Evolutionary conservation across 2,113 vertebrate genomes (phyloP), one percentile per base, ranked within the genome.

Genomic region (Solea senegalensis): DNA sequence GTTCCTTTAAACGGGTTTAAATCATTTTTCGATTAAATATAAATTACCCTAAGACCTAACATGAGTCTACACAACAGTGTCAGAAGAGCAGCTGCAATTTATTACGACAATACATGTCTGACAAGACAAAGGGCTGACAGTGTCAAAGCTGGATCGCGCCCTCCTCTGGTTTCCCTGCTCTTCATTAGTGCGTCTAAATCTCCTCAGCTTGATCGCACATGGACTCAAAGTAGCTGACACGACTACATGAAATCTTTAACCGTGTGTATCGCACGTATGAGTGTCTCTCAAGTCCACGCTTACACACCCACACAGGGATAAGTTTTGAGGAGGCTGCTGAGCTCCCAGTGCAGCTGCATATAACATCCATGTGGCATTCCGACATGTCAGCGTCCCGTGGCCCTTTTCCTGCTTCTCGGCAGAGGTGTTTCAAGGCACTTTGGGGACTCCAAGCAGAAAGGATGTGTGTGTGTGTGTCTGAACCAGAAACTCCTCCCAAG

Each of bases 301-400:
- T 15, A 72, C 72, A 57, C 49, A 58, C 61, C n/a, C 61, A 46
- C 52, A 21, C 65, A 34, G 62, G 74, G 68, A 53, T 66, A 60
- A 60, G 62, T 71, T 76, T 55, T 14, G 7, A 21, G 21, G 53
- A 40, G 66, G 52, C 52, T 48, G 28, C 56, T 1, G 9, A 16
- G 34, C 65, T 80, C 82, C 74, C 84, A 68, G 53, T 41, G 72
- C 79, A 68, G 83, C 83, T 72, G 78, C 67, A 78, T 84, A 87
- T 82, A 77, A 85, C 70, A 82, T 39, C 65, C 68, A 80, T 65
- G 52, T 67, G 59, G 48, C 65, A 72, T 80, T 84, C 80, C 75
- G 61, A 27, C 62, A 65, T 82, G 78, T 76, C 71, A 59, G 58
- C 39, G 68, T 70, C 55, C 71, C 44, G 41, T 62, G 73, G 78